Evolutionary conservation across 2,888 invertebrate species (phyloP).

Genomic region (Pteria penguin): DNA sequence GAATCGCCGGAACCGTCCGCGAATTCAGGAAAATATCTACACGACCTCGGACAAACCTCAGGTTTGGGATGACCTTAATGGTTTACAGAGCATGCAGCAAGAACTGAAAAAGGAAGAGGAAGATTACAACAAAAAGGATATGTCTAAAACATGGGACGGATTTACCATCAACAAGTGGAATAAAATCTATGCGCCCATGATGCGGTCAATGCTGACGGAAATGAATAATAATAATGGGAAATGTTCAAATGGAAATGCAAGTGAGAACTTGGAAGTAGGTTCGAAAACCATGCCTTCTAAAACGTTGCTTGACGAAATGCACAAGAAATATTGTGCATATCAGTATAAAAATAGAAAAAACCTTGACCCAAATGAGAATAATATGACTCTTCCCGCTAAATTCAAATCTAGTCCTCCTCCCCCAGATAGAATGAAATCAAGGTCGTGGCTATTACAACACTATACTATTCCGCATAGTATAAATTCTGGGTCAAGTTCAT

Average conservation of each 20-base stretch:
- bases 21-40: slow-evolving; percentile 17
- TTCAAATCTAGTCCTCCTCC: slow-evolving; percentile 44
- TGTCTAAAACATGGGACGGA: slow-evolving; percentile 71
- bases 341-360: slow-evolving; percentile 61
- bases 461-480: slow-evolving; percentile 30
- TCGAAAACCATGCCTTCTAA: slow-evolving; percentile 56
- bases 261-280: slow-evolving; percentile 11
- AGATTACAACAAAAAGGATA: slow-evolving; percentile 65
- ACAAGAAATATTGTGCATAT: slow-evolving; percentile 72
- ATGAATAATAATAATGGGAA: slow-evolving; percentile 26
- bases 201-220: slow-evolving; percentile 52
- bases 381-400: slow-evolving; percentile 33
- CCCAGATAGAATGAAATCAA: slow-evolving; percentile 41
- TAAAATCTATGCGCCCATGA: slow-evolving; percentile 55
- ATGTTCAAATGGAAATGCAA: slow-evolving; percentile 5
- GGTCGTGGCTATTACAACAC: slow-evolving; percentile 39
- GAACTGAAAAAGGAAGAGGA: slow-evolving; percentile 15
- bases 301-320: slow-evolving; percentile 71
- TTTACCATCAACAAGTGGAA: slow-evolving; percentile 57
- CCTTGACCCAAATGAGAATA: slow-evolving; percentile 31
- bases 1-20: slow-evolving; percentile 32
- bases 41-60: background rate
- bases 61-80: background rate
- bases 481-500: slow-evolving; percentile 14
- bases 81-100: slow-evolving; percentile 7